These are phyloP conservation scores for Phasia obesa DNA, from an alignment of 2,888 invertebrate genomes.

Conservation along the genomic window DNA sequence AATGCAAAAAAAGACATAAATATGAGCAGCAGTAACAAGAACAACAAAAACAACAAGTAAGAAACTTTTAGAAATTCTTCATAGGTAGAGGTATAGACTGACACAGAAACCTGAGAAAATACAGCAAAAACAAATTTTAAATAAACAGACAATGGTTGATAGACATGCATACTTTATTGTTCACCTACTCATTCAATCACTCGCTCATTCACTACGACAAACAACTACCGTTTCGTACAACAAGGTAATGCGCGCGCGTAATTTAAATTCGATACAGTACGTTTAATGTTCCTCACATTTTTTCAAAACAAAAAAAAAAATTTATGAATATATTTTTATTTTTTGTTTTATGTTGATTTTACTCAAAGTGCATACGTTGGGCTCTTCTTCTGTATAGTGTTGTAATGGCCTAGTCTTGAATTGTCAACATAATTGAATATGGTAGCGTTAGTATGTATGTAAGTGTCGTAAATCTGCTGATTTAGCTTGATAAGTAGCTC, in stretches of 20 bases:
- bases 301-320: conserved; percentile 2
- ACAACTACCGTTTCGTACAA: conserved; percentile 36
- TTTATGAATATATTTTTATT: conserved; percentile 24
- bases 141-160: conserved; percentile 42
- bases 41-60: conserved; percentile 22
- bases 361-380: conserved; percentile 17
- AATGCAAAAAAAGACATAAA: conserved; percentile 73
- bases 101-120: conserved; percentile 67
- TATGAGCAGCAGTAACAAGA: conserved; percentile 68
- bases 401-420: conserved; percentile 42
- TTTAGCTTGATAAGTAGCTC: conserved; percentile 21
- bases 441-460: background rate
- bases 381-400: conserved; percentile 39
- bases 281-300: conserved; percentile 42
- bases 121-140: conserved; percentile 15
- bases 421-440: conserved; percentile 57
- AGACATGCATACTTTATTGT: conserved; percentile 23
- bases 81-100: conserved; percentile 64
- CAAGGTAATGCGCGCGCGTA: conserved; percentile 67
- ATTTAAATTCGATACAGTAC: conserved; percentile 59
- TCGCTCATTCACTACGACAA: conserved; percentile 12
- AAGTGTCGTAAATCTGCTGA: conserved; percentile 56
- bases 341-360: conserved; percentile 13
- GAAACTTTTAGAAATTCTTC: conserved; percentile 62
- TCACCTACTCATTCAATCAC: conserved; percentile 2